Percentiles rank a stretch among this genome's conserved stretches.
Evolutionary conservation across 2,888 invertebrate genomes (phyloP).

Genomic region (Trilocha varians): DNA sequence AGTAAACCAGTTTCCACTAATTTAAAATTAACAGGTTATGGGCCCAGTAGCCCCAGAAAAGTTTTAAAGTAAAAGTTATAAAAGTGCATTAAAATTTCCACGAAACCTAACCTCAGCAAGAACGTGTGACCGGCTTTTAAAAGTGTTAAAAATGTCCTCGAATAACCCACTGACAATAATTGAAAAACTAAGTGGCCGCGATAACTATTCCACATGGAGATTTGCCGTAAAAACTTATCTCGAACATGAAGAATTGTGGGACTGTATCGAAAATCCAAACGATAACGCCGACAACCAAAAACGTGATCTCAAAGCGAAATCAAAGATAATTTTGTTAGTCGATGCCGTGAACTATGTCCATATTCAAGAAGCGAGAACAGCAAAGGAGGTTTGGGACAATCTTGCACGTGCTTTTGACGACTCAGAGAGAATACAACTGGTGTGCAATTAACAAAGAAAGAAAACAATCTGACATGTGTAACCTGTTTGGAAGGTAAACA

Average conservation of each 20-base stretch:
- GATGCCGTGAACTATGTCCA: not conserved
- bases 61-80: no score
- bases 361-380: not conserved
- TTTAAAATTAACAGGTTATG: no score
- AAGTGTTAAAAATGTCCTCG: no score
- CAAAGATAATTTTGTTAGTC: not conserved
- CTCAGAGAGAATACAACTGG: not conserved
- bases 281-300: not conserved
- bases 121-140: no score
- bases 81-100: no score
- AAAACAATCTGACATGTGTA: not conserved
- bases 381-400: not conserved
- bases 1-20: no score
- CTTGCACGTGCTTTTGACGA: slow-evolving; percentile 3
- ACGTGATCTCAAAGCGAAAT: no score
- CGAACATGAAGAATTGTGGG: not conserved
- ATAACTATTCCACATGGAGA: not conserved
- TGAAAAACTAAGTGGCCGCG: no score
- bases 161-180: no score
- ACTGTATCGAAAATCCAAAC: not conserved
- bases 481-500: slow-evolving; percentile 1
- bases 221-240: not conserved
- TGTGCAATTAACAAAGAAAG: not conserved
- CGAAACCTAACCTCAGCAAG: no score
- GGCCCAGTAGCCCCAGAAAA: no score